Percentiles rank a stretch among this genome's conserved stretches.
Evolutionary conservation across 2,888 invertebrate genomes (phyloP).

Genomic region (Drosophila sordidapex): DNA sequence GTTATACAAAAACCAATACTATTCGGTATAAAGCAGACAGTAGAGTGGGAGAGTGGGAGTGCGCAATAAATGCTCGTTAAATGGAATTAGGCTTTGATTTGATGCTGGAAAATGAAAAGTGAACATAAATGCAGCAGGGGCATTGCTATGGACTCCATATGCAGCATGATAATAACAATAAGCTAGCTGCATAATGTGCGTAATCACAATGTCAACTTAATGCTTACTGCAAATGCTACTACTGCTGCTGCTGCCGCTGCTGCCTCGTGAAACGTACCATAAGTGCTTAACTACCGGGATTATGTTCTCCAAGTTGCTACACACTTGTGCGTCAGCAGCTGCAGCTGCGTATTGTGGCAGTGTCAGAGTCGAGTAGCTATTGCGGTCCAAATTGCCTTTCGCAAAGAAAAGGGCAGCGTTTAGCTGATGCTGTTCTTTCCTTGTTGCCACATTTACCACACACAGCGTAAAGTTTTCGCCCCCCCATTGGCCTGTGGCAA

Average conservation of each 20-base stretch:
- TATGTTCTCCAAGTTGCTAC: conserved; percentile 42
- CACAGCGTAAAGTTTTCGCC: not conserved
- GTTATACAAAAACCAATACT: not conserved
- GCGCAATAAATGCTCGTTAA: not conserved
- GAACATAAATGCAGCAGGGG: conserved; percentile 16
- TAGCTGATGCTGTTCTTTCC: conserved; percentile 3
- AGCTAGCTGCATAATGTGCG: conserved; percentile 43
- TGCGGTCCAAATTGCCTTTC: conserved; percentile 14
- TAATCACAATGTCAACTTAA: conserved; percentile 57
- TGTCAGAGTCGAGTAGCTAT: conserved; percentile 1
- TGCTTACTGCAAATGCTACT: not conserved
- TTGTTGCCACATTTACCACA: not conserved
- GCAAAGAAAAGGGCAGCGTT: conserved; percentile 1
- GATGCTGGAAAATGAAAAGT: conserved; percentile 7
- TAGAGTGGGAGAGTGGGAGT: no score
- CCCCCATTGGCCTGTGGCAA: not conserved
- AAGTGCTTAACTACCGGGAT: conserved; percentile 57
- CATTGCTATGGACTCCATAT: conserved; percentile 15
- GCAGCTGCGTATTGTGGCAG: conserved; percentile 6
- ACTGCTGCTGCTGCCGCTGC: not conserved
- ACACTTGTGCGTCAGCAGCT: conserved; percentile 17
- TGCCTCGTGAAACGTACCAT: conserved; percentile 1
- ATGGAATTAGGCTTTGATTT: conserved; percentile 26
- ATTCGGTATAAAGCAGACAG: not conserved
- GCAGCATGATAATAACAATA: conserved; percentile 44